Conservation (phyloP, 1,140 invertebrate species). For the Meloidogyne exigua region DNA sequence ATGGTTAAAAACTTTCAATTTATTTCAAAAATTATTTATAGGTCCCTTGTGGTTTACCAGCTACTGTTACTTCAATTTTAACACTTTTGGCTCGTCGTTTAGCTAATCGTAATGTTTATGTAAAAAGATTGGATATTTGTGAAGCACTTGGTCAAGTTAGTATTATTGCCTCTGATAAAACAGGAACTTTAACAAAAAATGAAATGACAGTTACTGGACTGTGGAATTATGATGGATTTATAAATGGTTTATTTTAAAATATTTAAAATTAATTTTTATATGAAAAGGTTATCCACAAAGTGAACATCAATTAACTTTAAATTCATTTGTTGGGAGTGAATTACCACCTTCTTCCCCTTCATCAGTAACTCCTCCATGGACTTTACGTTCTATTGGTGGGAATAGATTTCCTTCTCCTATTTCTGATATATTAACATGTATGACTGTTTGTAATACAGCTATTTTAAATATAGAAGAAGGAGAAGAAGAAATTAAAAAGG, state of each 20-base stretch:
- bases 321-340: neutral
- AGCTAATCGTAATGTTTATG: conserved; percentile 93
- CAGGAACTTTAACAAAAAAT: conserved; percentile 95
- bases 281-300: neutral
- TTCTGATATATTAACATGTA: conserved; percentile 28
- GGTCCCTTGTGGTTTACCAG: conserved; percentile 91
- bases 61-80: conserved; percentile 95
- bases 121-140: conserved; percentile 88
- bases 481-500: conserved; percentile 8
- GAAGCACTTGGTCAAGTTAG: conserved; percentile 46
- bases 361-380: neutral
- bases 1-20: conserved; percentile 23
- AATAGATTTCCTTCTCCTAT: conserved; percentile 8
- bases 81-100: conserved; percentile 95
- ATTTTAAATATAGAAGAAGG: conserved; percentile 18
- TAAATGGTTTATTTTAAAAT: conserved; percentile 40
- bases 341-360: neutral
- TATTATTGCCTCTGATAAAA: conserved; percentile 96
- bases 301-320: conserved; percentile 12
- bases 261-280: neutral
- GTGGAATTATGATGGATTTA: conserved; percentile 54
- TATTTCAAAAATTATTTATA: neutral
- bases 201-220: conserved; percentile 84
- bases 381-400: conserved; percentile 9
- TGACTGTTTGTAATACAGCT: conserved; percentile 31